Conservation (phyloP, 2,888 invertebrate species). For the Lomographa bimaculata region DNA sequence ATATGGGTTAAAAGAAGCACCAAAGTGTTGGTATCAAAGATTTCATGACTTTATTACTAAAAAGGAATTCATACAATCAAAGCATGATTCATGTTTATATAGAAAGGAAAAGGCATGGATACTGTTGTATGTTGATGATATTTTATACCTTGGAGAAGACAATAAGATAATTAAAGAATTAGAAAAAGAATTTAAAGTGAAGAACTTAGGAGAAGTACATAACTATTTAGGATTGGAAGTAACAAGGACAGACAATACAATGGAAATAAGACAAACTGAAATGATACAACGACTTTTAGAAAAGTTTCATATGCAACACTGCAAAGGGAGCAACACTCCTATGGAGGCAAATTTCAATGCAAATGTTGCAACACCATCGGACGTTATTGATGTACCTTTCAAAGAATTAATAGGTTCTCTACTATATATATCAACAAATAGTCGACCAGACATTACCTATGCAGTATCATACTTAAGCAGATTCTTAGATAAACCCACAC, state of each 20-base stretch:
- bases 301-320: no score
- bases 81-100: constrained; percentile 1
- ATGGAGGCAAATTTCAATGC: no score
- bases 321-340: no score
- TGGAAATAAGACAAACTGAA: neutral
- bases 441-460: constrained; percentile 6
- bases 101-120: constrained; percentile 1
- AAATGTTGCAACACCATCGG: no score
- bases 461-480: constrained; percentile 4
- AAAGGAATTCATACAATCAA: constrained; percentile 1
- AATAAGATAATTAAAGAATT: constrained; percentile 5
- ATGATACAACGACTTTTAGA: no score
- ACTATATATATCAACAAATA: no score
- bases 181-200: constrained; percentile 15
- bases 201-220: constrained; percentile 2
- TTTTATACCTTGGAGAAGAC: no score
- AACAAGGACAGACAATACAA: neutral
- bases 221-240: constrained; percentile 13
- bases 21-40: no score
- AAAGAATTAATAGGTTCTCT: no score
- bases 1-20: neutral
- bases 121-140: neutral
- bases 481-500: constrained; percentile 5
- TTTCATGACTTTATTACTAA: no score
- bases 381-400: no score